Percentiles rank a stretch among this genome's conserved stretches.
Conservation (phyloP, 2,797 vertebrate species). For the Hoplostethus mediterraneus region DNA sequence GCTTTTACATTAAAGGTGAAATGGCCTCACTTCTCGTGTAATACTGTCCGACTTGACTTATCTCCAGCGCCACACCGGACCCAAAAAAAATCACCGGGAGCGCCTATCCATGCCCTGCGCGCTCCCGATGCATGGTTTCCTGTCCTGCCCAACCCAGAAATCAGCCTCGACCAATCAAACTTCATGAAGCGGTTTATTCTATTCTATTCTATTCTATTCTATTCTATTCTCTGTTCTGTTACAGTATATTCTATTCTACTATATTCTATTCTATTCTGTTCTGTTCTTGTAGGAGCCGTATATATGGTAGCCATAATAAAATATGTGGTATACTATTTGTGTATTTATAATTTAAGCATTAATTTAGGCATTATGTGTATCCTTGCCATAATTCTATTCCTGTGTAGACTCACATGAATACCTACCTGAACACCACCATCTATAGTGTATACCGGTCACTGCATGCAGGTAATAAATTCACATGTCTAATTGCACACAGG, state of each 20-base stretch:
- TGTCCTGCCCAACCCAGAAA: slow-evolving; percentile 66
- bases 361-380: no score
- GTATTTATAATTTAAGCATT: no score
- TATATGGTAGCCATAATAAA: no score
- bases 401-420: no score
- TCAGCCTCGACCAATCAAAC: slow-evolving; percentile 46
- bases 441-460: no score
- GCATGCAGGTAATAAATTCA: no score
- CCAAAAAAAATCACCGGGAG: slow-evolving; percentile 62
- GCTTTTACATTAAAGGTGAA: slow-evolving; percentile 40
- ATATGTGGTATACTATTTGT: no score
- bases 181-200: slow-evolving; percentile 31
- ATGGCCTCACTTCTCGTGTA: slow-evolving; percentile 1
- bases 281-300: no score
- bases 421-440: no score
- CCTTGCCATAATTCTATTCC: no score
- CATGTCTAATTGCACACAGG: no score
- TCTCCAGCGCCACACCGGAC: slow-evolving; percentile 32
- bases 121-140: slow-evolving; percentile 59
- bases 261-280: background rate
- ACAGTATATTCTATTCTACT: background rate
- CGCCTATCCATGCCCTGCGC: slow-evolving; percentile 58
- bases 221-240: slow-evolving; percentile 15
- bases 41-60: background rate
- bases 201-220: slow-evolving; percentile 16